These are phyloP conservation scores for Cryptoleucopteryx plumbea DNA, from an alignment of 2,113 vertebrate genomes.

Conservation along the genomic window DNA sequence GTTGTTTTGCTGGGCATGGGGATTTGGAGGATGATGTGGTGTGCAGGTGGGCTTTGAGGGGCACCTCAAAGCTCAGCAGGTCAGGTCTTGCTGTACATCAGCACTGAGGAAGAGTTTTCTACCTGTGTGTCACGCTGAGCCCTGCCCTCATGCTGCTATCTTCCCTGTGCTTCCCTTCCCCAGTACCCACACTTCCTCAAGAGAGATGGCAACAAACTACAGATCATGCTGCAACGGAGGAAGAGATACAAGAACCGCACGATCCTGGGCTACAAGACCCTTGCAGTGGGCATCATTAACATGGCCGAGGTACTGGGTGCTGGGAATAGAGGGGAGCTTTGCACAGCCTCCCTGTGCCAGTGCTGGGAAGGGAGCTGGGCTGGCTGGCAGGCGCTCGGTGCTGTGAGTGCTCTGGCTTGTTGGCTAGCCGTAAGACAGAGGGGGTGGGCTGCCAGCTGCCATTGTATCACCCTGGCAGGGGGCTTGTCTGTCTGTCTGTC, in stretches of 20 bases:
- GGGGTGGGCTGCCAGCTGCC: not conserved
- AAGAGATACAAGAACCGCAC: conserved; percentile 97
- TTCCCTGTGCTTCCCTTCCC: not conserved
- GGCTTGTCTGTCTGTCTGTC: not conserved
- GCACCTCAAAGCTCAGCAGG: not conserved
- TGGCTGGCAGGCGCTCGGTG: not conserved
- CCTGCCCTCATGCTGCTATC: not conserved
- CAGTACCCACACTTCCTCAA: conserved; percentile 98
- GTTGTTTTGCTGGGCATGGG: not conserved
- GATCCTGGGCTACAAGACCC: conserved; percentile 94
- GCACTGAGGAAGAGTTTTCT: not conserved
- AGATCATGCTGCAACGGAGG: conserved; percentile 92
- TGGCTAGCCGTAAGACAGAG: not conserved
- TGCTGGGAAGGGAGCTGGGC: not conserved
- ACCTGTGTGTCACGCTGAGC: not conserved
- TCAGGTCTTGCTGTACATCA: not conserved
- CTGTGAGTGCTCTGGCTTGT: not conserved
- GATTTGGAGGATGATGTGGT: not conserved
- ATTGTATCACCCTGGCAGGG: not conserved
- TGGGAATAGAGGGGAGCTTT: not conserved
- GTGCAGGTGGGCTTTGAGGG: not conserved
- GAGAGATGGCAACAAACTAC: conserved; percentile 93
- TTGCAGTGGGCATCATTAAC: conserved; percentile 88
- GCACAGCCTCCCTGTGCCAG: not conserved
- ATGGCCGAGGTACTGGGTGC: conserved; percentile 87